Evolutionary conservation across 2,888 invertebrate species (phyloP), one percentile per base, ranked within the genome.

Genomic region (Empis stercorea): DNA sequence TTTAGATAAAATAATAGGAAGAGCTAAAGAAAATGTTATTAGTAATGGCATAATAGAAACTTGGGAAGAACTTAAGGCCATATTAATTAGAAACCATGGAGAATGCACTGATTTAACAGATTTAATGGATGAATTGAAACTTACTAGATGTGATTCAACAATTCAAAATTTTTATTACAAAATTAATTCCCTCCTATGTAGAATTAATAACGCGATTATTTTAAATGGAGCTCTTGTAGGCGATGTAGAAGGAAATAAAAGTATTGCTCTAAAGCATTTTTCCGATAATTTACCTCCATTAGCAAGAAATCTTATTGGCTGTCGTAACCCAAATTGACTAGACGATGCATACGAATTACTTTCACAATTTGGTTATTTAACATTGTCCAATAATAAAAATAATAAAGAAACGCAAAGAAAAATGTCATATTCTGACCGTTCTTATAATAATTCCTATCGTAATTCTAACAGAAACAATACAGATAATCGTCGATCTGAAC

Each of bases 91-190:
- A n/a, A 39, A 34, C 38, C 46, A 48, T 17, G 50, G 45, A 10
- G 51, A 48, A 48, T 40, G 16, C n/a, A 16, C 36, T 11, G 40
- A 46, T 5, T 11, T 36, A 9, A 16, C 43, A 10, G 10, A 17
- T 17, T 43, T 51, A 27, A 14, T 47, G 11, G 46, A 48, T 23
- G n/a, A 43, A 27, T 37, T 51, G 15, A 34, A 44, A 43, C 42
- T 42, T n/a, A 30, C 36, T 13, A 16, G 46, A n/a, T 37, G 44
- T 6, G 34, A 41, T 20, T 43, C 45, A 15, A 47, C 43, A 11
- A 44, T 51, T 11, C 43, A 48, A 36, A 43, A 47, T 11, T 51
- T 45, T 45, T 48, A 47, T 15, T 32, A 46, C 15, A 40, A 43
- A 13, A 47, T 48, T 20, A 47, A 37, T 30, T 20, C 23, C 20